Base-by-base conservation (phyloP, 2,113 vertebrate species). In the Asarcornis scutulata region DNA sequence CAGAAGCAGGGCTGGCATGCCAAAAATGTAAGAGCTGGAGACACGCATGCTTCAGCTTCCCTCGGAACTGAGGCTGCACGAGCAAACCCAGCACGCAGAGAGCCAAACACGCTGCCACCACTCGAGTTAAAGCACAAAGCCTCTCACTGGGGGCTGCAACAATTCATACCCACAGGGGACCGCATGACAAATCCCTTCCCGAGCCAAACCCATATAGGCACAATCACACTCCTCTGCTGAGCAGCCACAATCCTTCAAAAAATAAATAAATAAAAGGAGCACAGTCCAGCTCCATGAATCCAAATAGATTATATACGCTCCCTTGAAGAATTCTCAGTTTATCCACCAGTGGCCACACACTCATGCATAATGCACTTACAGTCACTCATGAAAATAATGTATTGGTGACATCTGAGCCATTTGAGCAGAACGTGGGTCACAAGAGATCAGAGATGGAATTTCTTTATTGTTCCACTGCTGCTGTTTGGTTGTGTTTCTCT, bases 361-460 rank as follows among this genome's bases (percentile, higher is more conserved):
- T 93, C 92, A 90, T 95, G 87, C 91, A 94, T 95, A 94, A 94
- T 94, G 90, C 84, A 93, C 84, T 92, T 13, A 6, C 15, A 89
- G 89, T 53, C 27, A 53, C 92, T 83, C 17, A 3, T 16, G 73
- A 93, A 74, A 89, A 68, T 88, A 83, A 85, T 31, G 34, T 67
- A 64, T 85, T 2, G 6, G 80, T 94, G 90, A 89, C 93, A 95
- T 31, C 62, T 26, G 74, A 92, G 90, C 80, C 53, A 21, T 60
- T 83, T 34, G 67, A 95, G 91, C 86, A 66, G 58, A 60, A 86
- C 62, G 26, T n/a, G 48, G 92, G 93, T 91, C 91, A 87, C 50
- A 23, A 55, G 25, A 86, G 89, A 92, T 72, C 86, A 52, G 63
- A 31, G 81, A 94, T 89, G 85, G 86, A 91, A 86, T 92, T 89